phyloP scores from a whole-genome alignment of 1,140 invertebrate species.

The Penaeus chinensis region DNA sequence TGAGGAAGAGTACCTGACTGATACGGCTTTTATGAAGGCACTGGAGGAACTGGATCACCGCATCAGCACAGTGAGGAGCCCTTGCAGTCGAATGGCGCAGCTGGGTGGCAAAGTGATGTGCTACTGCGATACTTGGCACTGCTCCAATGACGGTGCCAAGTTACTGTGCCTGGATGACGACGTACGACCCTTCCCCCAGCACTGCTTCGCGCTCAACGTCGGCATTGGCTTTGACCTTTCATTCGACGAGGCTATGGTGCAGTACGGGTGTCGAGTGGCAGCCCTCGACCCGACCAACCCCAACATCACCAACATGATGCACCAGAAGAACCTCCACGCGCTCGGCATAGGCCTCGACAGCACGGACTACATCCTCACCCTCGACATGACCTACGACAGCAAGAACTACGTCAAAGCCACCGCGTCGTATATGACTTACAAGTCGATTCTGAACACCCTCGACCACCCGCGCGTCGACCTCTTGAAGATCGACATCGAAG shows the following conservation, averaged over 20 bases:
- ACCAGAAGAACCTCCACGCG: slow-evolving; percentile 33
- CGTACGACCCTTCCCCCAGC: slow-evolving; percentile 25
- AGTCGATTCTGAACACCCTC: slow-evolving; percentile 14
- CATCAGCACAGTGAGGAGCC: neutral
- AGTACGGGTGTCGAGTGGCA: slow-evolving; percentile 38
- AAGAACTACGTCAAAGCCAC: neutral
- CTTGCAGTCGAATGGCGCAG: neutral
- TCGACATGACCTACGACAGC: slow-evolving; percentile 36
- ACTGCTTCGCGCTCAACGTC: slow-evolving; percentile 37
- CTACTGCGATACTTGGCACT: slow-evolving; percentile 30
- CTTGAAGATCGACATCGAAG: slow-evolving; percentile 53
- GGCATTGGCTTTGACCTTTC: slow-evolving; percentile 48
- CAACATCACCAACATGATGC: slow-evolving; percentile 41
- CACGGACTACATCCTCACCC: neutral
- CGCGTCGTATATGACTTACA: slow-evolving; percentile 29
- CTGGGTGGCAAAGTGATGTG: slow-evolving; percentile 33
- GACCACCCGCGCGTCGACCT: slow-evolving; percentile 31
- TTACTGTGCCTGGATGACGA: slow-evolving; percentile 37
- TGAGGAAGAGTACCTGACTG: too few relatives aligned
- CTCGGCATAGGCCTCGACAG: slow-evolving; percentile 24
- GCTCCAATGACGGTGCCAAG: slow-evolving; percentile 31
- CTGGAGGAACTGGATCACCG: too few relatives aligned
- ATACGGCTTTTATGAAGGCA: too few relatives aligned
- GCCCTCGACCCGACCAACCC: slow-evolving; percentile 49
- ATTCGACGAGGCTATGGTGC: slow-evolving; percentile 33